phyloP scores from a whole-genome alignment of 2,113 vertebrate species.

The Chinchilla lanigera region DNA sequence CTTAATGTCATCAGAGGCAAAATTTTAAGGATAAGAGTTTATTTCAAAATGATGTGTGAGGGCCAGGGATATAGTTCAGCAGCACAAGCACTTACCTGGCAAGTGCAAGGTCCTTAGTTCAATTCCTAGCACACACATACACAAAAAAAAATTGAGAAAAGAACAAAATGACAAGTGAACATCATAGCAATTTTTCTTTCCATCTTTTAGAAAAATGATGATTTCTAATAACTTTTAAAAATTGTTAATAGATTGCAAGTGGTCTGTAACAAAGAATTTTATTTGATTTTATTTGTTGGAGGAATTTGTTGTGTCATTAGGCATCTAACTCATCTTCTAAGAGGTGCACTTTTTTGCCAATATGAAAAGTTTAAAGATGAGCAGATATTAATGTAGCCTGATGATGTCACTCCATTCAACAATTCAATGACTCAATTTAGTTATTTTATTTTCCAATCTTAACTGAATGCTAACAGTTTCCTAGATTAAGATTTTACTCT shows the following conservation, averaged over 20 bases:
- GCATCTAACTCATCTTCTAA: neutral
- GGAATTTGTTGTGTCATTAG: neutral
- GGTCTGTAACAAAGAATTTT: neutral
- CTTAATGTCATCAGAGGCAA: conserved; percentile 6
- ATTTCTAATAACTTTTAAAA: neutral
- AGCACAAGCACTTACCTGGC: too few relatives aligned
- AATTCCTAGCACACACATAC: too few relatives aligned
- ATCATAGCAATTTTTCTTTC: neutral
- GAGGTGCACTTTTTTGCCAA: neutral
- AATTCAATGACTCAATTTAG: neutral
- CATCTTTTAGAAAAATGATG: conserved; percentile 25
- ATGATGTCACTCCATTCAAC: neutral
- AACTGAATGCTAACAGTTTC: neutral
- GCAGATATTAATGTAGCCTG: neutral
- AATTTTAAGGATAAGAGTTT: neutral
- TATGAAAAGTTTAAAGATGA: neutral
- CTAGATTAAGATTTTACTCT: neutral
- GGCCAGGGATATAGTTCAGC: too few relatives aligned
- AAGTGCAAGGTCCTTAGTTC: too few relatives aligned
- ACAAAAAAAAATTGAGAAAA: neutral
- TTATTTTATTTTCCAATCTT: neutral
- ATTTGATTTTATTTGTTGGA: neutral
- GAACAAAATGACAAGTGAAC: neutral
- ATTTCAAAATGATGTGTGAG: neutral
- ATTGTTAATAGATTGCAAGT: neutral